Evolutionary conservation across 2,888 invertebrate genomes (phyloP).

Genomic region (Pristionchus maxplancki): DNA sequence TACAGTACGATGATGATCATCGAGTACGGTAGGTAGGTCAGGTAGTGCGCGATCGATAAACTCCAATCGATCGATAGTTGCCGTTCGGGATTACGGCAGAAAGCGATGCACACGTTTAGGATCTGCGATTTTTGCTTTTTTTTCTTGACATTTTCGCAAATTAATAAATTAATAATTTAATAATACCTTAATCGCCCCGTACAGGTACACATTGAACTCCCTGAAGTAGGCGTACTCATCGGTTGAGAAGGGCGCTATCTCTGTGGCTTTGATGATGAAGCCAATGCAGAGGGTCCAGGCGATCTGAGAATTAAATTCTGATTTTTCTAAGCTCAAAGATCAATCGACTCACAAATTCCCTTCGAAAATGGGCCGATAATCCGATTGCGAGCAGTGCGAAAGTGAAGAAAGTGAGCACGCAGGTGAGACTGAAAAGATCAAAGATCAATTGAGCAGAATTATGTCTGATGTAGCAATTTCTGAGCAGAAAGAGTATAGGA

Average conservation of each 20-base stretch:
- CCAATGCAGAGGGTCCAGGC: conserved; percentile 43
- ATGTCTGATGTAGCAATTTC: no score
- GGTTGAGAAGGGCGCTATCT: conserved; percentile 63
- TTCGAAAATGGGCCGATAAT: not conserved
- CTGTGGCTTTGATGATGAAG: conserved; percentile 54
- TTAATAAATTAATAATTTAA: no score
- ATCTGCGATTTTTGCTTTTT: conserved; percentile 54
- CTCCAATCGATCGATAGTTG: conserved; percentile 50
- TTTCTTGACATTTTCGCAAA: not conserved
- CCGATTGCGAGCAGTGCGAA: not conserved
- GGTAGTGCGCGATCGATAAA: conserved; percentile 61
- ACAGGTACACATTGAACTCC: conserved; percentile 75
- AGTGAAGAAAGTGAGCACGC: not conserved
- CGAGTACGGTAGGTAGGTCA: conserved; percentile 72
- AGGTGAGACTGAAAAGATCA: conserved; percentile 25
- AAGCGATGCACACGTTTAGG: conserved; percentile 67
- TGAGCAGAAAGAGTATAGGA: no score
- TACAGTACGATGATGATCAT: conserved; percentile 73
- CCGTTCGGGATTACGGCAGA: conserved; percentile 55
- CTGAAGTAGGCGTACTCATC: conserved; percentile 67
- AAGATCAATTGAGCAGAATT: no score
- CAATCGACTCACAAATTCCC: conserved; percentile 1
- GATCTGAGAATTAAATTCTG: conserved; percentile 21
- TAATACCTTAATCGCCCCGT: conserved; percentile 73
- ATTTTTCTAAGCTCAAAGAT: conserved; percentile 35